Base-by-base conservation (phyloP, 2,797 vertebrate genomes). In the Argya squamiceps region DNA sequence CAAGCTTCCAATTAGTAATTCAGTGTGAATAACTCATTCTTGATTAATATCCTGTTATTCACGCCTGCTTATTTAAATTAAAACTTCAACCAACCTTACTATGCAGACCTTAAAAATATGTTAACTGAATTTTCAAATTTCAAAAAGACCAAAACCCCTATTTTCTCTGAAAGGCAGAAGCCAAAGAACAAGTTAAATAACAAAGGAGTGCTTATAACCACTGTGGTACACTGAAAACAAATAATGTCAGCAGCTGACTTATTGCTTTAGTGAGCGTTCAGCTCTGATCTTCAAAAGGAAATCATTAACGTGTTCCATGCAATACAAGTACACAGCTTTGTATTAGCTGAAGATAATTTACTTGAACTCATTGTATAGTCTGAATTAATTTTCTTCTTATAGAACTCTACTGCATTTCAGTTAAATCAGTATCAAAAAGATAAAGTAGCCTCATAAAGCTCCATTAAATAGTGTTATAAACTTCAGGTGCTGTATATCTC, bases 1-100 rank as follows among this genome's bases (percentile, higher is more conserved):
- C 37, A 92, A 74, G 49, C 49, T 93, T 84, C 69, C 84, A 87
- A 58, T 37, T 71, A 80, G 41, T 36, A 87, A 92, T 85, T 91
- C 64, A 78, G 64, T 60, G 88, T 83, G 81, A 96, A 60, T 60
- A 92, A 92, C 43, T 65, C 24, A 60, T 46, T 91, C 63, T 78
- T 89, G 83, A 88, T 90, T 86, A 94, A 92, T 43, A 89, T 36
- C 56, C 43, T 62, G 41, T 55, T 84, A 62, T 69, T 95, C 62
- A 89, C 1, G 1, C 64, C 78, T 63, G 62, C 47, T 83, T 82
- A 78, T 69, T 87, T 84, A 74, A 85, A 75, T 74, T 77, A 90
- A 84, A 58, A 59, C 34, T 80, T 81, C 50, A 80, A 88, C n/a
- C 43, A 84, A 56, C 20, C 64, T 76, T 52, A 67, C 53, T 81